Evolutionary conservation across 2,113 vertebrate species (phyloP), one percentile per base, ranked within the genome.

Genomic region (Sapayoa aenigma): DNA sequence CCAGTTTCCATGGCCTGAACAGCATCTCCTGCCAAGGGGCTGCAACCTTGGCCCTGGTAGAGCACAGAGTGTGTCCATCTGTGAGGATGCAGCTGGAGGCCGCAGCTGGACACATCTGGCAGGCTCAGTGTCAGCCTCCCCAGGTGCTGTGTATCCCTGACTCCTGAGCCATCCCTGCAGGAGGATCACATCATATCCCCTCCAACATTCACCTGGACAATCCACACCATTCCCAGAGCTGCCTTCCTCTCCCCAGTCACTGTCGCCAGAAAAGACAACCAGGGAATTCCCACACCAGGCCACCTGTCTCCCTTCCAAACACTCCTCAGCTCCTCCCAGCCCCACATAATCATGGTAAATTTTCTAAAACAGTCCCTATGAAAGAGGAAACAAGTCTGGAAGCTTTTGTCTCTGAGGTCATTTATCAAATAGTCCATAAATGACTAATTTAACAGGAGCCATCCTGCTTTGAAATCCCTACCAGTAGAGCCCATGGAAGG

Each of bases 81-180:
- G 73, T n/a, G 13, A 42, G 84, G 90, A 74, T n/a, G 55, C 77
- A 77, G 81, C 50, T 91, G 95, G 46, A 56, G 59, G 93, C n/a
- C 6, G 3, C 67, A 22, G 2, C 66, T 8, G 17, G 92, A 69
- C 35, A 2, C 35, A 39, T 30, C 67, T 94, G 94, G n/a, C n/a
- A n/a, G n/a, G n/a, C n/a, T n/a, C n/a, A n/a, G n/a, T n/a, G n/a
- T n/a, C n/a, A n/a, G n/a, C n/a, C n/a, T n/a, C n/a, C n/a, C n/a
- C 60, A 6, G 19, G 59, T 22, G 41, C 50, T 4, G 1, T 11
- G 2, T 46, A 46, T 17, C 75, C 66, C 56, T 0, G 4, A 37
- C 71, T 28, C 42, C 46, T 16, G 1, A 1, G 9, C 18, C 69
- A 15, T 5, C 47, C 47, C 2, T 14, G 14, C 78, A 46, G 62